A percentile compares a stretch with the other conserved stretches of the same genome.
phyloP scores from a whole-genome alignment of 2,888 invertebrate genomes.

The Dicranocentrus wangi region DNA sequence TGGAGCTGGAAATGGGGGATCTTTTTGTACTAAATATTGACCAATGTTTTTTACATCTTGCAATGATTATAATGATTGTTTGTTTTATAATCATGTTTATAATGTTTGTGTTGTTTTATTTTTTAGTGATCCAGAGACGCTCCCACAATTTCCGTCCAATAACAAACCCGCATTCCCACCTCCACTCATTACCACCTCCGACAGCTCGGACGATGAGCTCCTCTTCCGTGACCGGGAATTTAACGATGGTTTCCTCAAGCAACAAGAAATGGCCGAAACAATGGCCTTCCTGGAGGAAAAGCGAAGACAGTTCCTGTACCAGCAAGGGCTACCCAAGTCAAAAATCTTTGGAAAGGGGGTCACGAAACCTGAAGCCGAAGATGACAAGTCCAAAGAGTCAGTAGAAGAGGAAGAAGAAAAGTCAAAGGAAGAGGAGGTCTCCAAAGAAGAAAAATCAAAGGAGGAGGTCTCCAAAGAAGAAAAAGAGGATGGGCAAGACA shows the following conservation, averaged over 20 bases:
- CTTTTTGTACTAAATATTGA: neutral
- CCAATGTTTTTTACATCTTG: neutral
- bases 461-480: slow-evolving; percentile 25
- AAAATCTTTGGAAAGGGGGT: slow-evolving; percentile 28
- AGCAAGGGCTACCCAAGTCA: slow-evolving; percentile 18
- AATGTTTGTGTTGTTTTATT: neutral
- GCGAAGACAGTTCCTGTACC: slow-evolving; percentile 42
- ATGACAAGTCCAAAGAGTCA: slow-evolving; percentile 35
- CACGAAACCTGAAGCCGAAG: slow-evolving; percentile 24
- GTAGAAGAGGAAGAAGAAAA: too few relatives aligned
- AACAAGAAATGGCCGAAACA: slow-evolving; percentile 49
- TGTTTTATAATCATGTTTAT: neutral
- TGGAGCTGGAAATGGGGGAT: too few relatives aligned
- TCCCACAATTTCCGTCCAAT: slow-evolving; percentile 24
- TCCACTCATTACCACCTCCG: neutral
- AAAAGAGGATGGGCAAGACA: too few relatives aligned
- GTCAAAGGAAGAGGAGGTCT: slow-evolving; percentile 40
- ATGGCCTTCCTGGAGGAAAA: slow-evolving; percentile 50
- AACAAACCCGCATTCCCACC: slow-evolving; percentile 8
- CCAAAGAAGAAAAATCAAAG: slow-evolving; percentile 25
- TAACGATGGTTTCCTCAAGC: slow-evolving; percentile 48
- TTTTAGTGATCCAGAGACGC: slow-evolving; percentile 24
- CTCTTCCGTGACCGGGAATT: slow-evolving; percentile 31
- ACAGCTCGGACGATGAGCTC: slow-evolving; percentile 31
- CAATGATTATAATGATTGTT: neutral